phyloP scores from a whole-genome alignment of 2,113 vertebrate genomes.

The Semnornis frantzii region DNA sequence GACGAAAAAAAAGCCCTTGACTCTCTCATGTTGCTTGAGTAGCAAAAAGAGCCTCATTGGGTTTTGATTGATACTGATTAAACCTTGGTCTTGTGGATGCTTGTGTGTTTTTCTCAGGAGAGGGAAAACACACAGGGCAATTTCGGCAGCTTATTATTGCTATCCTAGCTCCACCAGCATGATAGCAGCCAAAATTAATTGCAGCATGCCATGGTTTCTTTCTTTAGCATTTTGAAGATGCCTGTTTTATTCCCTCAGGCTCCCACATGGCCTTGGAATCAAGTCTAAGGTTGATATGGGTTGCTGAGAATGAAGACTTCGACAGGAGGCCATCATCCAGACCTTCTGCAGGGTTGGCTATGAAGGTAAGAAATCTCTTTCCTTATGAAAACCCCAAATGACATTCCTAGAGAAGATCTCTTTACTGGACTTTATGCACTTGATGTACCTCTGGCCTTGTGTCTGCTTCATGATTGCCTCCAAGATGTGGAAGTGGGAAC shows the following conservation, averaged over 20 bases:
- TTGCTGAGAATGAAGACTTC: conserved; percentile 10
- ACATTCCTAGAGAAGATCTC: not conserved
- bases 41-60: not conserved
- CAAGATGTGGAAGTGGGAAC: not conserved
- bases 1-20: not conserved
- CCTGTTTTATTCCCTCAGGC: not conserved
- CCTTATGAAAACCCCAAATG: not conserved
- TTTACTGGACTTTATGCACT: not conserved
- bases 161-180: not conserved
- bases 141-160: not conserved
- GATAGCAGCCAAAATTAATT: not conserved
- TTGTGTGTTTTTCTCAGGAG: not conserved
- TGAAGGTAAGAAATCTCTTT: not conserved
- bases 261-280: not conserved
- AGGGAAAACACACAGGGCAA: not conserved
- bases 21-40: not conserved
- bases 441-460: not conserved
- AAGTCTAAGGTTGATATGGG: not conserved
- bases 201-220: not conserved
- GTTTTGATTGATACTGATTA: not conserved
- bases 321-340: not conserved
- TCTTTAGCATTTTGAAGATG: not conserved
- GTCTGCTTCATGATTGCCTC: not conserved
- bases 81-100: not conserved
- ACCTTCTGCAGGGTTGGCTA: not conserved